Conservation (phyloP, 2,888 invertebrate species). For the Sesamia inferens region DNA sequence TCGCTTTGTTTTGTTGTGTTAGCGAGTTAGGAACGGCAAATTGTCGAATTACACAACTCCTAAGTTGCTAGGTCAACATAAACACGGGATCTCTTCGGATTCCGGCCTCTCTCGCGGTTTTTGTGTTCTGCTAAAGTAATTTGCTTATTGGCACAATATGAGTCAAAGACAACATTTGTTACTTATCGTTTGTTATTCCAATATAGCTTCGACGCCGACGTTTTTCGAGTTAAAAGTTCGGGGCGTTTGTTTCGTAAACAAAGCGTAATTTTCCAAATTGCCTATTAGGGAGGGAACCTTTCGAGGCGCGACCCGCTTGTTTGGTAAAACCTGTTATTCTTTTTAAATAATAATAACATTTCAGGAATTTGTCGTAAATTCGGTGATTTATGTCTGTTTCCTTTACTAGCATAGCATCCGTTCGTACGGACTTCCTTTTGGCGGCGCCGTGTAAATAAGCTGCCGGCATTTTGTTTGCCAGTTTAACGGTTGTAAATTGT, state of each 20-base stretch:
- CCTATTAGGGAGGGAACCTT: slow-evolving; percentile 73
- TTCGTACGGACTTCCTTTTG: slow-evolving; percentile 83
- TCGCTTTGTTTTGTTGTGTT: slow-evolving; percentile 88
- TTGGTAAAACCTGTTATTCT: slow-evolving; percentile 76
- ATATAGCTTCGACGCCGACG: slow-evolving; percentile 69
- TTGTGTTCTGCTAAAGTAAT: slow-evolving; percentile 77
- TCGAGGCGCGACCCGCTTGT: slow-evolving; percentile 69
- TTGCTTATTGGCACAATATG: slow-evolving; percentile 78
- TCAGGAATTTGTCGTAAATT: slow-evolving; percentile 83
- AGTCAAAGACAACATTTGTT: slow-evolving; percentile 72
- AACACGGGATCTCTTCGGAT: slow-evolving; percentile 80
- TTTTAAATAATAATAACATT: slow-evolving; percentile 81
- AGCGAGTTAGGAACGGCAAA: slow-evolving; percentile 87
- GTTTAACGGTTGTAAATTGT: slow-evolving; percentile 80
- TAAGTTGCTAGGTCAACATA: slow-evolving; percentile 87
- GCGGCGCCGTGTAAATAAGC: slow-evolving; percentile 85
- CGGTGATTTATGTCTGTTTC: slow-evolving; percentile 85
- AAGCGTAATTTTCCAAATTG: slow-evolving; percentile 77
- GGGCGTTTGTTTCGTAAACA: slow-evolving; percentile 71
- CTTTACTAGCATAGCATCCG: slow-evolving; percentile 80
- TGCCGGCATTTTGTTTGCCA: slow-evolving; percentile 82
- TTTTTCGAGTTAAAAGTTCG: slow-evolving; percentile 74
- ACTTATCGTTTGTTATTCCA: slow-evolving; percentile 73
- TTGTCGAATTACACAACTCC: slow-evolving; percentile 88
- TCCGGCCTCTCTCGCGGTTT: slow-evolving; percentile 74